Evolutionary conservation across 2,888 invertebrate genomes (phyloP).

Genomic region (Tenthredo scrophulariae): DNA sequence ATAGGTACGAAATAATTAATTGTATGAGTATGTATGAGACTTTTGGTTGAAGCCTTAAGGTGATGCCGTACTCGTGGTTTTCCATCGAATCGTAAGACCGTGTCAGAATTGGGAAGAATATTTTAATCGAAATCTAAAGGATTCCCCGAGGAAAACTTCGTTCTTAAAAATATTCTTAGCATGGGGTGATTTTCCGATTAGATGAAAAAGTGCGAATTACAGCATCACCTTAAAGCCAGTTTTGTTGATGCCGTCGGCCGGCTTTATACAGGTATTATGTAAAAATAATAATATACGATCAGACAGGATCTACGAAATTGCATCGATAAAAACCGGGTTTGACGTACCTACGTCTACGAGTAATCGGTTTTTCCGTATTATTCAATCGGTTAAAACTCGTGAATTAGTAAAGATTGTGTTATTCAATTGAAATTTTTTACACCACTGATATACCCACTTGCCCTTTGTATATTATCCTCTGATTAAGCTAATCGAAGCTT

Average conservation of each 20-base stretch:
- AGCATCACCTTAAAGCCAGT: neutral
- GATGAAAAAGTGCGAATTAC: no score
- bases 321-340: neutral
- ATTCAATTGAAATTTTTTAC: conserved; percentile 20
- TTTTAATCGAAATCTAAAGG: no score
- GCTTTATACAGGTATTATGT: neutral
- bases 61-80: neutral
- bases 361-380: neutral
- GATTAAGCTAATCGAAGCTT: conserved; percentile 25
- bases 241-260: neutral
- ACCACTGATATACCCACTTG: conserved; percentile 5
- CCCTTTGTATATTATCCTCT: conserved; percentile 13
- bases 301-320: neutral
- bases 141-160: no score
- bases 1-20: neutral
- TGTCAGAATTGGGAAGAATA: no score
- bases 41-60: neutral
- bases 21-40: neutral
- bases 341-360: neutral
- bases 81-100: no score
- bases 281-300: neutral
- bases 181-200: no score
- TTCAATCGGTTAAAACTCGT: neutral
- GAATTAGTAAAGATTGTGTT: neutral
- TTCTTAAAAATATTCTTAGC: no score